phyloP scores from a whole-genome alignment of 2,113 vertebrate genomes.

The Cebidichthys violaceus region DNA sequence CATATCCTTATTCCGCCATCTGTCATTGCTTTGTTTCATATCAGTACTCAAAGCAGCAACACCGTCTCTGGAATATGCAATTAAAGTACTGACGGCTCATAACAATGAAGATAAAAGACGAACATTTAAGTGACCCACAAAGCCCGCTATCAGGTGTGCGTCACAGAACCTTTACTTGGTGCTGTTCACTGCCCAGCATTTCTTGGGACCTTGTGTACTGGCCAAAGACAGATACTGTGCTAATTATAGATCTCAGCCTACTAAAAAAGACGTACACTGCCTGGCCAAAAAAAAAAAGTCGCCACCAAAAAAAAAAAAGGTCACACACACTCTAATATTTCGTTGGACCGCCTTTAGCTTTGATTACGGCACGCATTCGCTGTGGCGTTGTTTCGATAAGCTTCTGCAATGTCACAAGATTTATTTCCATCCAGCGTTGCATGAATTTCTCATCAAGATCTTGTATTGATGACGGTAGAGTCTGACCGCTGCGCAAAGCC shows the following conservation, averaged over 20 bases:
- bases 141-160: not conserved
- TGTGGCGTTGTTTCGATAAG: too few species aligned
- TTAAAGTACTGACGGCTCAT: not conserved
- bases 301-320: too few species aligned
- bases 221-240: conserved; percentile 60
- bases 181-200: conserved; percentile 39
- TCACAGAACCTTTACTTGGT: not conserved
- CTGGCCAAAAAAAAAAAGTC: too few species aligned
- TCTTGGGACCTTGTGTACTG: conserved; percentile 62
- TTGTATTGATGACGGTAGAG: too few species aligned
- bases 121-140: not conserved
- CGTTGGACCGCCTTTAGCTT: too few species aligned
- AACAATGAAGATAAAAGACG: not conserved
- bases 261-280: conserved; percentile 59
- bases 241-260: conserved; percentile 69
- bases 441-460: too few species aligned
- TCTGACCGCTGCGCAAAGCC: too few species aligned
- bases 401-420: too few species aligned
- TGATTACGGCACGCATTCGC: too few species aligned
- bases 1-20: not conserved
- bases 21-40: not conserved
- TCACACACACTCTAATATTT: too few species aligned
- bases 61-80: not conserved
- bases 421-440: too few species aligned
- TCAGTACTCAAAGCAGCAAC: not conserved